Evolutionary conservation across 2,797 vertebrate species (phyloP).

Genomic region (Triplophysa yarkandensis): DNA sequence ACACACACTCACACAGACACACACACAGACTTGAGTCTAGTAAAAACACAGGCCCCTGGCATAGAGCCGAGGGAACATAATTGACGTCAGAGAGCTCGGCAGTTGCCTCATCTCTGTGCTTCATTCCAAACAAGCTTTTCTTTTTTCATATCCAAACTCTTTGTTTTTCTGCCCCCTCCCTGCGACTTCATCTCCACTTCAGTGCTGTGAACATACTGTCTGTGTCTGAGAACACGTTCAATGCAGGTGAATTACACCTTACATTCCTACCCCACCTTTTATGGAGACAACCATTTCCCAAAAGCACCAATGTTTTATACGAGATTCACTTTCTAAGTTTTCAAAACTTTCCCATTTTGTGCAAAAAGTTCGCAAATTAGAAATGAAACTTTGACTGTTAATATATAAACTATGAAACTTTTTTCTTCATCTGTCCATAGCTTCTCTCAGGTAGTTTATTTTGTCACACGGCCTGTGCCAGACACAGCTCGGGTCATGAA

Average conservation of each 20-base stretch:
- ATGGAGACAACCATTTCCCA: background rate
- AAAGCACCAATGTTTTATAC: background rate
- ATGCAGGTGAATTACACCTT: background rate
- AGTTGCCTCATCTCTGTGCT: slow-evolving; percentile 80
- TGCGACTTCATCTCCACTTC: background rate
- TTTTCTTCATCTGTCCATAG: background rate
- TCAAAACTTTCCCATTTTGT: background rate
- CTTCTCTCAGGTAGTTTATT: background rate
- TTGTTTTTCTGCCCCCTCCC: slow-evolving; percentile 21
- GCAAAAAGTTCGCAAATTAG: background rate
- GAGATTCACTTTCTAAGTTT: background rate
- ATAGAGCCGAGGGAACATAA: slow-evolving; percentile 78
- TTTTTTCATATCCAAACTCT: slow-evolving; percentile 46
- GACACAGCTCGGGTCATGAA: background rate
- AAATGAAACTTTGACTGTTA: background rate
- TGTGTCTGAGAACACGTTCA: background rate
- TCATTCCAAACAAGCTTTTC: slow-evolving; percentile 80
- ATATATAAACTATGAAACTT: background rate
- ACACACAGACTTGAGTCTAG: slow-evolving; percentile 60
- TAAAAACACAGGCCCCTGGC: slow-evolving; percentile 67
- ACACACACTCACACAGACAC: slow-evolving; percentile 45
- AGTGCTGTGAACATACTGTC: slow-evolving; percentile 46
- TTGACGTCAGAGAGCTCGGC: slow-evolving; percentile 81
- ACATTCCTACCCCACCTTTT: background rate
- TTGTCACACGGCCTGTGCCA: slow-evolving; percentile 2